These are phyloP conservation scores for Psittacara wagleri DNA, from an alignment of 2,113 vertebrate species.

Conservation along the genomic window DNA sequence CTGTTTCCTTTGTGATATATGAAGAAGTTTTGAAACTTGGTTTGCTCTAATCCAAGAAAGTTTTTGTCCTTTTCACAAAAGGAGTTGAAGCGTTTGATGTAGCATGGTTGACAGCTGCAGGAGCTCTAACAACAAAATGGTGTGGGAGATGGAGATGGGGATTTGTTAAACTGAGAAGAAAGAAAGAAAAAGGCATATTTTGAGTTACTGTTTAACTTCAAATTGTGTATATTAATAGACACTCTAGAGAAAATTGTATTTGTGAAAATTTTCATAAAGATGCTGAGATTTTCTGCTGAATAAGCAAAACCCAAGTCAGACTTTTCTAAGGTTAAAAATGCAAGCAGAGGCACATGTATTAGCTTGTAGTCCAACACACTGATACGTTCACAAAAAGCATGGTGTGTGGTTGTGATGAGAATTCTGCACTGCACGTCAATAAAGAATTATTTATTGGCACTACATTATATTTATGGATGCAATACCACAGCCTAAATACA, in stretches of 20 bases:
- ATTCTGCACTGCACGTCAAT: background rate
- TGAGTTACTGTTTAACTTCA: background rate
- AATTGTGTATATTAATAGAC: background rate
- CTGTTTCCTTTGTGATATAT: background rate
- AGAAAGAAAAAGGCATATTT: background rate
- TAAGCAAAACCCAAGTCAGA: background rate
- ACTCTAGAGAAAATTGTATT: background rate
- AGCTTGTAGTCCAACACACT: background rate
- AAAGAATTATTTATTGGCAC: conserved; percentile 37
- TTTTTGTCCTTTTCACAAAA: background rate
- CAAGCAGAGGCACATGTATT: background rate
- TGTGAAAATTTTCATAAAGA: background rate
- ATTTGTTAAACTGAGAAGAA: background rate
- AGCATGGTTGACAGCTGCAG: background rate
- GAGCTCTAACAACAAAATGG: background rate
- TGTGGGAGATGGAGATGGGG: background rate
- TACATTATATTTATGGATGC: background rate
- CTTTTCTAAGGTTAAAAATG: background rate
- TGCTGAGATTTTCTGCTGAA: background rate
- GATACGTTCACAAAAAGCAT: background rate
- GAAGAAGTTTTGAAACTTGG: background rate
- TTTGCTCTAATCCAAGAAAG: background rate
- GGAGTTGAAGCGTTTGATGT: background rate
- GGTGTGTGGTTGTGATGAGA: background rate
- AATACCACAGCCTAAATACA: background rate